Evolutionary conservation across 2,797 vertebrate species (phyloP), one percentile per base, ranked within the genome.

Genomic region (Pangasius mekongensis): DNA sequence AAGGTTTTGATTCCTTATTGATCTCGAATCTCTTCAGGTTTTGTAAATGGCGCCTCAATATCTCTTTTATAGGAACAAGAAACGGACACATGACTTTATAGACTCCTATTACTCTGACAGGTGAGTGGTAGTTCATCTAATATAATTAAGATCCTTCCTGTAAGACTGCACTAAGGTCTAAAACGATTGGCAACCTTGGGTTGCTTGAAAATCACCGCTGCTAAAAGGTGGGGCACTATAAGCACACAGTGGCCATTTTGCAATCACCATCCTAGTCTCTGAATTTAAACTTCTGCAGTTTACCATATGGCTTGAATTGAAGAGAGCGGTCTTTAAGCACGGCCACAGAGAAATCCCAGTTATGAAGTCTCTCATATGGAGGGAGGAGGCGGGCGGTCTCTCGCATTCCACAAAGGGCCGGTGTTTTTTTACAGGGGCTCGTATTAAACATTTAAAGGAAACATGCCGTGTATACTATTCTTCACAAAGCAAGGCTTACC

Each of bases 31-130:
- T 36, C 8, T 22, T 39, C 27, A 39, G 27, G 16, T 30, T 85
- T 43, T 81, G 24, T 60, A 49, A 62, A 62, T n/a, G n/a, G 1
- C 30, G 3, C 3, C 36, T 74, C 66, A 5, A 47, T 90, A 77
- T 33, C 0, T 73, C 58, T 64, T 83, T 83, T 76, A 16, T 92
- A 97, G 97, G 93, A 96, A 96, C 93, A 96, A 96, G 93, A 97
- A 97, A 93, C 94, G 96, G 86, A 92, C 94, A 91, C 96, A 95
- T 92, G 96, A 97, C 92, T 97, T 96, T 89, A 94, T 97, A 92
- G 97, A 97, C 88, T 94, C 96, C 36, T 97, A 97, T 92, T 97
- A 97, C 93, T 97, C 96, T 90, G 97, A 97, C 92, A 95, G 96
- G 97, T 97, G 89, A 95, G 96, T 95, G 71, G 36, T 81, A 24